phyloP scores from a whole-genome alignment of 2,113 vertebrate species.

The Glareola pratincola region DNA sequence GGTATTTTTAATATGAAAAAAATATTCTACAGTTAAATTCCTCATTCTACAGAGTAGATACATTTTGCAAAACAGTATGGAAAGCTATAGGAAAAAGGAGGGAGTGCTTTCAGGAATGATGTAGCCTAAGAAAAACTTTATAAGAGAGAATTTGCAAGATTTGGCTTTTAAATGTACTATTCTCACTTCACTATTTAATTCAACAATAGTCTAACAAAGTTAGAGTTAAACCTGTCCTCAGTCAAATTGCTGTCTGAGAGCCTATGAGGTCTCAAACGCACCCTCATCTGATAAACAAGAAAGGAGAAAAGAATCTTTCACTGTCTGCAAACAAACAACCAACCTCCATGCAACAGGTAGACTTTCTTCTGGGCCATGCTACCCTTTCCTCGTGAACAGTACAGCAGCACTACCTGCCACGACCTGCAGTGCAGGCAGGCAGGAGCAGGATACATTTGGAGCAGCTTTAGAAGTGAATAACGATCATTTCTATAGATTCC shows the following conservation, averaged over 20 bases:
- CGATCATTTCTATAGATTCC: background rate
- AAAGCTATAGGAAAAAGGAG: background rate
- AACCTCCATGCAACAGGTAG: background rate
- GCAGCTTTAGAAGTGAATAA: background rate
- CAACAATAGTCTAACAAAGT: background rate
- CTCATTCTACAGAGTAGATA: background rate
- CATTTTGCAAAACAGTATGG: background rate
- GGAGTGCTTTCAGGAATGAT: background rate
- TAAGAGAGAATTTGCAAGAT: background rate
- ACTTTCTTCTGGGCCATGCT: background rate
- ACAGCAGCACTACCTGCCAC: background rate
- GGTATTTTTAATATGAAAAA: background rate
- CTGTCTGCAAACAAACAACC: background rate
- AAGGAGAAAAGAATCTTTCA: background rate
- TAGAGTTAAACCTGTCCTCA: background rate
- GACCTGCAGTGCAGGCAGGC: background rate
- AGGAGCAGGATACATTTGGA: background rate
- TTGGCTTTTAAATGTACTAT: background rate
- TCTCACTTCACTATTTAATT: background rate
- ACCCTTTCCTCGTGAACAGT: background rate
- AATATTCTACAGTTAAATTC: background rate
- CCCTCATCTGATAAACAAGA: background rate
- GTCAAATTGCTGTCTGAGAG: background rate
- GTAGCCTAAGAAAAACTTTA: background rate
- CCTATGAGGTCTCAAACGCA: background rate